phyloP scores from a whole-genome alignment of 2,113 vertebrate genomes.

The Notothenia coriiceps region DNA sequence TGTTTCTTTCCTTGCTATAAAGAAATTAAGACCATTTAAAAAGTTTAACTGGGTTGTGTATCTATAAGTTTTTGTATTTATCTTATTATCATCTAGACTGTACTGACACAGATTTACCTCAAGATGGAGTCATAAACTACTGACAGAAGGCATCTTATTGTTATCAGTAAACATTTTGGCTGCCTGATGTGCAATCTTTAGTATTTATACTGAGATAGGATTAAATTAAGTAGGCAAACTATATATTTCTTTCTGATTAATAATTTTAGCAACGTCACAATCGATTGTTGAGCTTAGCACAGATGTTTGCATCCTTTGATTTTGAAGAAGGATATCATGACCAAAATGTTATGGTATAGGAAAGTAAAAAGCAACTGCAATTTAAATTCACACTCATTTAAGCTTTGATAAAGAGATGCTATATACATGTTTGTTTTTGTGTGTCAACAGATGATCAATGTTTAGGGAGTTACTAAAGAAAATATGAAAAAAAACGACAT shows the following conservation, averaged over 20 bases:
- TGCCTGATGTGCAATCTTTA: background rate
- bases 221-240: background rate
- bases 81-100: background rate
- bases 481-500: too few species aligned
- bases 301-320: background rate
- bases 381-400: background rate
- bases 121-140: slow-evolving; percentile 57
- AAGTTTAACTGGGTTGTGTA: background rate
- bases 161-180: background rate
- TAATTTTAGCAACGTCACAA: background rate
- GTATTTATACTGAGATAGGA: background rate
- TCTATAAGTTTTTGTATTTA: too few species aligned
- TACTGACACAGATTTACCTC: slow-evolving; percentile 49
- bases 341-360: too few species aligned
- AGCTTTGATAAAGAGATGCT: background rate
- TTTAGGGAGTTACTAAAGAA: background rate
- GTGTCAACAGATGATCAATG: too few species aligned
- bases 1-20: background rate
- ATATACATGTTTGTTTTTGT: too few species aligned
- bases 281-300: background rate
- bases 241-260: background rate
- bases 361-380: background rate
- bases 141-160: background rate
- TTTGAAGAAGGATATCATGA: too few species aligned
- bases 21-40: background rate